A percentile compares a stretch with the other conserved stretches of the same genome.
These are phyloP conservation scores for Poicephalus gulielmi DNA, from an alignment of 2,113 vertebrate species.

Conservation along the genomic window DNA sequence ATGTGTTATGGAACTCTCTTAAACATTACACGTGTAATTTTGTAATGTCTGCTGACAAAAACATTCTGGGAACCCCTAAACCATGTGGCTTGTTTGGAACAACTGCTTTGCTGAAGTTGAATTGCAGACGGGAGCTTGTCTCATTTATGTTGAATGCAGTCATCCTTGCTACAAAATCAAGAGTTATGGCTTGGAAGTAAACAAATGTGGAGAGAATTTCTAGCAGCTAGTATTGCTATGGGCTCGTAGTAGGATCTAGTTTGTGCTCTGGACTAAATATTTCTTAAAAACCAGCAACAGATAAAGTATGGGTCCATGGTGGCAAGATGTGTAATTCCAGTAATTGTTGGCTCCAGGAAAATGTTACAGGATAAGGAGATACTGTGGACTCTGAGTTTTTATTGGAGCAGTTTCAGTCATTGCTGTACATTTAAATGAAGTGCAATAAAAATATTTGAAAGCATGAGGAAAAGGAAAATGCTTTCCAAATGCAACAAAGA, in stretches of 20 bases:
- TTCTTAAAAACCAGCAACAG: neutral
- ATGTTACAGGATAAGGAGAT: neutral
- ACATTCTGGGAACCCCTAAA: neutral
- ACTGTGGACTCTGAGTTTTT: neutral
- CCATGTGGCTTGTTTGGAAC: neutral
- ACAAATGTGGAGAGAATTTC: neutral
- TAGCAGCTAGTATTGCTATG: neutral
- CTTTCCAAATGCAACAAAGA: neutral
- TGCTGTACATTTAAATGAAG: neutral
- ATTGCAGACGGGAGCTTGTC: neutral
- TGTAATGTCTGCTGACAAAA: neutral
- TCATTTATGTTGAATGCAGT: neutral
- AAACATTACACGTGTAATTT: neutral
- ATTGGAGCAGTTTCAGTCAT: conserved; percentile 6
- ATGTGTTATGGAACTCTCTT: neutral
- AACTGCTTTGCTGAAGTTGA: neutral
- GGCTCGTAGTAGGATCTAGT: neutral
- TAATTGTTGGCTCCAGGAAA: neutral
- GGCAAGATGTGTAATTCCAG: neutral
- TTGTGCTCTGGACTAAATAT: neutral
- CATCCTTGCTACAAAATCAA: neutral
- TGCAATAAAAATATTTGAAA: conserved; percentile 2
- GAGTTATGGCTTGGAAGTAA: neutral
- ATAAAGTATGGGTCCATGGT: neutral
- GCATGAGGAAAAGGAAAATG: neutral